Evolutionary conservation across 2,797 vertebrate species (phyloP), one percentile per base, ranked within the genome.

Genomic region (Balearica regulorum): DNA sequence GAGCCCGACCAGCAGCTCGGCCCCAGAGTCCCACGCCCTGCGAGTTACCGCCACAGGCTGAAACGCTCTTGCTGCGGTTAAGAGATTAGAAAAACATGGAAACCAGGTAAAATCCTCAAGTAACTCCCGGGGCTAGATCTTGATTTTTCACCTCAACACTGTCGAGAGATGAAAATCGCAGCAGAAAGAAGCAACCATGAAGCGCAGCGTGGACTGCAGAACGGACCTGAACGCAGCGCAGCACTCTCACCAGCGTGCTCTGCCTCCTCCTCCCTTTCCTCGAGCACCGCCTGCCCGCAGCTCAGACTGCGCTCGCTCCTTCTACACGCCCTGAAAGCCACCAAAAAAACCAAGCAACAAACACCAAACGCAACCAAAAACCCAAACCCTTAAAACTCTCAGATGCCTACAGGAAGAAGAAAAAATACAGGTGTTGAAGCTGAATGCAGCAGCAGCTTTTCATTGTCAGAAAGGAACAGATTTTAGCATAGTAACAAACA

Each of bases 31-130:
- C 20, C 35, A 2, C 7, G 7, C 19, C 19, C 19, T 3, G 26
- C 1, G 39, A 46, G 54, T 4, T 6, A 13, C 4, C 43, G 13
- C 51, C 13, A 28, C 11, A 2, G 0, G 2, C 57, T 51, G 16
- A 16, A 43, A 19, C 46, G 51, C 78, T 54, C 25, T 35, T 14
- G 3, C 29, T 46, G 39, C 17, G 48, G 48, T 25, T 17, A 21
- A n/a, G 33, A 0, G 1, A n/a, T 11, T 19, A n/a, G 24, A 60
- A 61, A 75, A 89, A 61, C 35, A 26, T 2, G 6, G 17, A 31
- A 48, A 83, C 8, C 17, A 6, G 35, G 62, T 43, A 41, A 54
- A 81, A 46, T 4, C 4, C 9, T 18, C 41, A 48, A 9, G 19
- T 33, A 46, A 66, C n/a, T 46, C 55, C 17, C 7, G 9, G 14